Conservation (phyloP, 2,888 invertebrate genomes). For the Metalampra italica region DNA sequence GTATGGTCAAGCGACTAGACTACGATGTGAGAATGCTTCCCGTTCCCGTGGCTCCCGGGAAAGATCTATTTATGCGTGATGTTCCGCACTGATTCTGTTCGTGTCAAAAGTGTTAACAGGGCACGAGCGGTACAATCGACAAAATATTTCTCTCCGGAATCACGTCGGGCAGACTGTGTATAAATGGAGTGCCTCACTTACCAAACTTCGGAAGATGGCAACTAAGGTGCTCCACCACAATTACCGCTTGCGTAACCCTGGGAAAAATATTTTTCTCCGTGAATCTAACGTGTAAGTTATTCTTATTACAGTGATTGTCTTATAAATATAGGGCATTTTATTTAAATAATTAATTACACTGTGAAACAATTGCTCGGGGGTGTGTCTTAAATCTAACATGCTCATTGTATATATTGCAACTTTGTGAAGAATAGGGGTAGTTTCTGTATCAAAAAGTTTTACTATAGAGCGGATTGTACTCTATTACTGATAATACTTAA, state of each 20-base stretch:
- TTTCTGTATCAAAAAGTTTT: constrained; percentile 28
- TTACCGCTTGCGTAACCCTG: constrained; percentile 79
- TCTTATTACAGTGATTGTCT: constrained; percentile 68
- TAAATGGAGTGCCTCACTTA: constrained; percentile 78
- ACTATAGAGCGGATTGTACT: constrained; percentile 41
- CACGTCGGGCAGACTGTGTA: constrained; percentile 76
- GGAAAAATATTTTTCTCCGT: constrained; percentile 79
- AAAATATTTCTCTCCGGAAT: constrained; percentile 79
- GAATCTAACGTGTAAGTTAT: constrained; percentile 77
- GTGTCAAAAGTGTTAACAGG: constrained; percentile 64
- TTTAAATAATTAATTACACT: constrained; percentile 42
- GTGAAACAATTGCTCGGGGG: constrained; percentile 54
- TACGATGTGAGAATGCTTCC: constrained; percentile 69
- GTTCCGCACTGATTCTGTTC: constrained; percentile 68
- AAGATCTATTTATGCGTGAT: constrained; percentile 77
- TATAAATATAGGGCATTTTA: constrained; percentile 49
- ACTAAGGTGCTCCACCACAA: constrained; percentile 79
- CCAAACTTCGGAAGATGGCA: constrained; percentile 78
- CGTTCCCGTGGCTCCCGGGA: constrained; percentile 71
- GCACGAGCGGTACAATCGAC: constrained; percentile 75
- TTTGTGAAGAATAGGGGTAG: constrained; percentile 44
- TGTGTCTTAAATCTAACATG: constrained; percentile 68
- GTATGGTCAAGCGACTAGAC: constrained; percentile 65
- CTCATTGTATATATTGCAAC: constrained; percentile 46
- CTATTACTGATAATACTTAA: constrained; percentile 33